phyloP scores from a whole-genome alignment of 2,113 vertebrate species.

The Heteronetta atricapilla region DNA sequence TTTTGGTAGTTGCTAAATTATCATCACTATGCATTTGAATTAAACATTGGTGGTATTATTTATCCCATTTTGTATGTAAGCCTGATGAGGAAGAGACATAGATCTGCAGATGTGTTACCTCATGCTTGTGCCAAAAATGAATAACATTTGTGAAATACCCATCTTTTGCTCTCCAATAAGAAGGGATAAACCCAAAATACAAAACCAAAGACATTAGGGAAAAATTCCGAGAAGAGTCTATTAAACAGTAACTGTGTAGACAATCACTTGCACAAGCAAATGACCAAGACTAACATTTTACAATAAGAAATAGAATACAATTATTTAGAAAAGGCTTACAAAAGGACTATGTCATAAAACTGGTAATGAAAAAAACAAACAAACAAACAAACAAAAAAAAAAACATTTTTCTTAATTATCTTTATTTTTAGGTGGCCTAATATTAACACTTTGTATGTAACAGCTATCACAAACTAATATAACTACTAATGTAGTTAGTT shows the following conservation, averaged over 20 bases:
- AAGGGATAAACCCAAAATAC: neutral
- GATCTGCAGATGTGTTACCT: neutral
- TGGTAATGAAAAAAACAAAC: neutral
- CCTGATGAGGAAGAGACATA: neutral
- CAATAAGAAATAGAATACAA: neutral
- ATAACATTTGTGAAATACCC: neutral
- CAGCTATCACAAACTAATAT: neutral
- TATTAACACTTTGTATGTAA: neutral
- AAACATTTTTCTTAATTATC: neutral
- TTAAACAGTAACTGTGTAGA: neutral
- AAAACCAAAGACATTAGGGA: neutral
- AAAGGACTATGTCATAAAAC: neutral
- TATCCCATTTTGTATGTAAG: neutral
- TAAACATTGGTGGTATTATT: neutral
- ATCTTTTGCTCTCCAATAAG: neutral
- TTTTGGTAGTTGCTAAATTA: neutral
- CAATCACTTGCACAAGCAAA: neutral
- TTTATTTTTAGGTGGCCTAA: neutral
- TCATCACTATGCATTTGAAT: neutral
- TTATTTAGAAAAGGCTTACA: neutral
- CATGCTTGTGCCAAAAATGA: neutral
- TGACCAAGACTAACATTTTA: neutral
- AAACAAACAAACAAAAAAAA: no score
- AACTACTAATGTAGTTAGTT: no score
- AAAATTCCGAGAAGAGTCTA: neutral